Evolutionary conservation across 2,113 vertebrate genomes (phyloP), one percentile per base, ranked within the genome.

Genomic region (Cyphomyrus discorhynchus): DNA sequence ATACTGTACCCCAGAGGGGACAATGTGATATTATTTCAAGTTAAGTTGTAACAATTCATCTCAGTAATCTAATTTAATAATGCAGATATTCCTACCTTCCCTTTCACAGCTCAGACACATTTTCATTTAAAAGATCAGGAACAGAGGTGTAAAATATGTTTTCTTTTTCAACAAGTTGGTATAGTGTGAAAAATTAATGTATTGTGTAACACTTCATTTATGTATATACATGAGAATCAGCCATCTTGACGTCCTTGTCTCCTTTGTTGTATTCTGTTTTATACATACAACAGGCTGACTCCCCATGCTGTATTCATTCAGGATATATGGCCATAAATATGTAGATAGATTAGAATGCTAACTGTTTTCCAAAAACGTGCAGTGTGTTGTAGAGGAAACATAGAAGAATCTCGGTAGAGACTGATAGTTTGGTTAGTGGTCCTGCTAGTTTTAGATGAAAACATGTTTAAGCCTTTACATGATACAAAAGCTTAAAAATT

Each of bases 21-120:
- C 31, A 77, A 89, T 94, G 92, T 93, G 92, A 95, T 94, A 95
- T 95, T 94, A 93, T 90, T 90, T 92, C 91, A 92, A 90, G 90
- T 91, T 94, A 90, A 94, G 95, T 95, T 96, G 94, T 92, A 92
- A 91, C 95, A 94, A 95, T 95, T 94, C 95, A 96, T 95, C 62
- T 13, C 95, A 94, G 93, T 93, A 93, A 92, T 92, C 93, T 92
- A 94, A 95, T 94, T 96, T 96, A 96, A 96, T 96, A 95, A 94
- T 90, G 95, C 96, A 95, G 95, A 94, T 95, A 95, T 91, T 10
- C 35, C 35, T 70, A 90, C 88, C 95, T 92, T 94, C 95, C 95
- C 95, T 94, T 97, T 96, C 96, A 70, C 62, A 70, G n/a, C 62
- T 70, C 8, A 70, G 10, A 31, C 62, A 70, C 62, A 31, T 70